These are phyloP conservation scores for Matsumurasca onukii DNA, from an alignment of 1,140 invertebrate species.

Conservation along the genomic window DNA sequence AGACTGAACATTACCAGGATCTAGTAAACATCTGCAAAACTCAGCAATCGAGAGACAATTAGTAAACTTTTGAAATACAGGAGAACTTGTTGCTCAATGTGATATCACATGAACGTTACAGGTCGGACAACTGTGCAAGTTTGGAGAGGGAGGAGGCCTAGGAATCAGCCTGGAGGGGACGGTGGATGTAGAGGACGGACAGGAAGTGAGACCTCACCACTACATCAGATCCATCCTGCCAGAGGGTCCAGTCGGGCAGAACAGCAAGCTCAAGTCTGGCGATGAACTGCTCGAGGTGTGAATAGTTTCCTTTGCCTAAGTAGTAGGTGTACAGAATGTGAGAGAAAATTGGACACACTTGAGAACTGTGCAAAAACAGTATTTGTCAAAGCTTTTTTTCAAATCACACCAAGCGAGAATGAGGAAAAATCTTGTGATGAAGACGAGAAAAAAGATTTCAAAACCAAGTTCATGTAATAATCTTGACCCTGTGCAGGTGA, in stretches of 20 bases:
- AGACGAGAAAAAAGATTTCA: too few species aligned
- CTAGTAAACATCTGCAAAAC: too few species aligned
- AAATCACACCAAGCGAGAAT: too few species aligned
- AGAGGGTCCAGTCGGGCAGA: constrained; percentile 79
- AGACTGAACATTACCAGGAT: too few species aligned
- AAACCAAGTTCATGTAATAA: too few species aligned
- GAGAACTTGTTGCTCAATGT: neutral
- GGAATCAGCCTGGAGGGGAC: constrained; percentile 88
- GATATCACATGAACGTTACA: neutral
- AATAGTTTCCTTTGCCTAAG: too few species aligned
- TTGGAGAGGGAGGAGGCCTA: constrained; percentile 69
- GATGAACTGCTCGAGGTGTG: constrained; percentile 84
- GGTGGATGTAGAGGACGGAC: constrained; percentile 73
- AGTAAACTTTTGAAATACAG: neutral
- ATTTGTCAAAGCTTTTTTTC: too few species aligned
- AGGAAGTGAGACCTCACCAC: constrained; percentile 76
- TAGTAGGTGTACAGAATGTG: too few species aligned
- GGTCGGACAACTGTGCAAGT: constrained; percentile 64
- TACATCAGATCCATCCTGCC: constrained; percentile 78
- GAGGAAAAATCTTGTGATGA: too few species aligned
- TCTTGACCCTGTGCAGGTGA: too few species aligned
- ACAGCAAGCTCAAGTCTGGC: constrained; percentile 73
- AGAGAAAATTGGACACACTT: too few species aligned
- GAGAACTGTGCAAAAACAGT: too few species aligned
- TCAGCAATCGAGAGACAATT: neutral